Evolutionary conservation across 2,797 vertebrate genomes (phyloP).

Genomic region (Hippocampus kuda): DNA sequence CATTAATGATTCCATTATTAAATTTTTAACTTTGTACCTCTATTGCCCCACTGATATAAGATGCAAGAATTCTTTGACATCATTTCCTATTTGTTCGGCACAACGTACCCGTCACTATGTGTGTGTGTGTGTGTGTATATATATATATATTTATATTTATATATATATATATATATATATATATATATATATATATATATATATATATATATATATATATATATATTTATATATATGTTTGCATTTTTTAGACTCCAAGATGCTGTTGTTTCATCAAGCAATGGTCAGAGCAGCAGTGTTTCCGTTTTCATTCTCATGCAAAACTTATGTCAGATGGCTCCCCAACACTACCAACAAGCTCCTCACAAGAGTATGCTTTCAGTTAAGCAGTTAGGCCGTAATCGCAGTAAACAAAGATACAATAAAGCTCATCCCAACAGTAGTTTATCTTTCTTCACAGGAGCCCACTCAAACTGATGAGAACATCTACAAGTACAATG

Average conservation of each 20-base stretch:
- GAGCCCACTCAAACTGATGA: constrained; percentile 37
- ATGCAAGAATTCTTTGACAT: too few species aligned
- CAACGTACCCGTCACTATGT: too few species aligned
- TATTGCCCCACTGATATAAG: too few species aligned
- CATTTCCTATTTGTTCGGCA: too few species aligned
- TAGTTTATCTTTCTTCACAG: constrained; percentile 45
- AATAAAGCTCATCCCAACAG: constrained; percentile 15
- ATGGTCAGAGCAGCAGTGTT: neutral
- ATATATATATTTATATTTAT: too few species aligned
- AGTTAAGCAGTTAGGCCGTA: constrained; percentile 37
- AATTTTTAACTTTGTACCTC: too few species aligned
- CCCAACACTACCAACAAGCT: constrained; percentile 31
- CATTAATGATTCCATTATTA: too few species aligned
- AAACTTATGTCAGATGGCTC: constrained; percentile 32
- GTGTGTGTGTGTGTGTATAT: too few species aligned
- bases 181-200: too few species aligned
- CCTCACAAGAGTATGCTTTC: constrained; percentile 24
- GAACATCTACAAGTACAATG: constrained; percentile 15
- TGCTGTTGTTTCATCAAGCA: neutral
- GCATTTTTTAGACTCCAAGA: neutral
- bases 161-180: too few species aligned
- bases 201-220: too few species aligned
- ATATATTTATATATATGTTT: neutral
- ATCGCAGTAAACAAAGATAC: constrained; percentile 27
- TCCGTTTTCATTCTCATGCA: neutral